Evolutionary conservation across 2,797 vertebrate species (phyloP).

Genomic region (Acipenser oxyrinchus): DNA sequence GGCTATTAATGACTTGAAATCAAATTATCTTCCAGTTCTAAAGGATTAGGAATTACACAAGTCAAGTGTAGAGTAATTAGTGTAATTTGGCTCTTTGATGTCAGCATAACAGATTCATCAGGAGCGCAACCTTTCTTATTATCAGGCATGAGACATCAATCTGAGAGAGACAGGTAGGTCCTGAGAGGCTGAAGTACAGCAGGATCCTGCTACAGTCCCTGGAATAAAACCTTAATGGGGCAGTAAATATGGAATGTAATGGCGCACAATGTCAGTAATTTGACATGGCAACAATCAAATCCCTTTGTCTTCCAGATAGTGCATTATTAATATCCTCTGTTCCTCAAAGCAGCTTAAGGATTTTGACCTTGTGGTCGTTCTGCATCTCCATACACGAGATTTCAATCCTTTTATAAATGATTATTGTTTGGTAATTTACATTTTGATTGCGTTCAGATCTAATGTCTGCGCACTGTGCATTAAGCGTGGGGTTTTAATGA

Average conservation of each 20-base stretch:
- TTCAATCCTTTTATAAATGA: conserved; percentile 11
- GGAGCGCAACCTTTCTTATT: conserved; percentile 16
- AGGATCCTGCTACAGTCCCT: neutral
- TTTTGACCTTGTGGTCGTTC: conserved; percentile 5
- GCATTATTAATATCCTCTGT: conserved; percentile 8
- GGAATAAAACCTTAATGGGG: conserved; percentile 2
- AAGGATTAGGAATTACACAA: conserved; percentile 21
- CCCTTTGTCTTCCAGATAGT: conserved; percentile 7
- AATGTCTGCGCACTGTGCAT: conserved; percentile 6
- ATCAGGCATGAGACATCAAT: conserved; percentile 9
- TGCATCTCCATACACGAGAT: conserved; percentile 1
- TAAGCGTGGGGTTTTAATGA: conserved; percentile 13
- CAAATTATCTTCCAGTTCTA: conserved; percentile 24
- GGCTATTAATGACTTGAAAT: conserved; percentile 18
- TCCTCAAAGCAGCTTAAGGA: neutral
- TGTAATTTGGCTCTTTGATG: conserved; percentile 24
- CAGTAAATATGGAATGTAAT: conserved; percentile 1
- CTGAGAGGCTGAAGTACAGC: neutral
- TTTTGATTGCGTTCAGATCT: conserved; percentile 24
- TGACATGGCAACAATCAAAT: neutral
- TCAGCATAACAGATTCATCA: conserved; percentile 20
- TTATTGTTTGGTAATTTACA: conserved; percentile 22
- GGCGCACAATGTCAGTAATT: neutral
- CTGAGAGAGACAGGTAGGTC: conserved; percentile 7
- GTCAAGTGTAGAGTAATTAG: conserved; percentile 22